phyloP scores from a whole-genome alignment of 2,113 vertebrate species.

The Quiscalus mexicanus region DNA sequence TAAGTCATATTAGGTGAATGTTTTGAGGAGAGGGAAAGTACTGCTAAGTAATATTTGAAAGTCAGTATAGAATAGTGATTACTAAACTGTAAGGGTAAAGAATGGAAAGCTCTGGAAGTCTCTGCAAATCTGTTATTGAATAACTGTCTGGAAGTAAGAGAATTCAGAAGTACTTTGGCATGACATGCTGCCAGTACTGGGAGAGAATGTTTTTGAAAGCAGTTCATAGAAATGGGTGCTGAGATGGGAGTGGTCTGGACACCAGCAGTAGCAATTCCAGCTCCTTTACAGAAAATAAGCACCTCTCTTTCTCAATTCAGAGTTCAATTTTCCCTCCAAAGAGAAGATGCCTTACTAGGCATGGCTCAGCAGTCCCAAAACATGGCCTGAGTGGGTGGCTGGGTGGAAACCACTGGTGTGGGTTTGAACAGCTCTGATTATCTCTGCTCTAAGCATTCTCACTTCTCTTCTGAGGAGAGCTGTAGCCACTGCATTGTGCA shows the following conservation, averaged over 20 bases:
- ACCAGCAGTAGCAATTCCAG: not conserved
- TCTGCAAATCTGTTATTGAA: not conserved
- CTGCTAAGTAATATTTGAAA: not conserved
- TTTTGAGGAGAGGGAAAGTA: not conserved
- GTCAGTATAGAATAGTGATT: not conserved
- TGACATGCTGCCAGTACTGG: not conserved
- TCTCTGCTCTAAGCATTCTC: not conserved
- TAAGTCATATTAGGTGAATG: not conserved
- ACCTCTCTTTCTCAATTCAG: not conserved
- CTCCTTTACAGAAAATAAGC: not conserved
- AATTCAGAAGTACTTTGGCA: not conserved
- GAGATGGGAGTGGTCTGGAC: not conserved
- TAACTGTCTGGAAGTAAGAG: not conserved
- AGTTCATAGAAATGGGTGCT: not conserved
- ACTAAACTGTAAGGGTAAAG: not conserved
- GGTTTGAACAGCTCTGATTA: not conserved
- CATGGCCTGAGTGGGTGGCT: not conserved
- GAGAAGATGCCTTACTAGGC: not conserved
- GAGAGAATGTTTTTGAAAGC: not conserved
- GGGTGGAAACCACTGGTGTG: not conserved
- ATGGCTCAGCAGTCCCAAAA: not conserved
- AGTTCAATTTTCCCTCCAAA: not conserved
- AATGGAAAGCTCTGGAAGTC: not conserved
- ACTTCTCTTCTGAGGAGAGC: not conserved
- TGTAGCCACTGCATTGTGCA: not conserved